Base-by-base conservation (phyloP, 2,888 invertebrate species). In the Tetanocera ferruginea region DNA sequence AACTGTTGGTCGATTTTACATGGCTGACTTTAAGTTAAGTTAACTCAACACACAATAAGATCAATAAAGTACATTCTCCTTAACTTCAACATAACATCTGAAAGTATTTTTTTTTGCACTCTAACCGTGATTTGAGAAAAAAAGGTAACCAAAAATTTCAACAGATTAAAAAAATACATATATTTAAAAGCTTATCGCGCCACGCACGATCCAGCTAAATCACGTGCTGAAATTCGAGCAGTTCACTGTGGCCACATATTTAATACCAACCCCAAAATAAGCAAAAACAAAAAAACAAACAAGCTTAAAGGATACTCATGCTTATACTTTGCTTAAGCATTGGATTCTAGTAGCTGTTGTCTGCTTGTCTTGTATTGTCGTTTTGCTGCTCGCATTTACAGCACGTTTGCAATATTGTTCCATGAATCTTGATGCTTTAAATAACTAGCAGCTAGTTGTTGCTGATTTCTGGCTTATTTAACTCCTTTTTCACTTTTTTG, bases 161-260 rank as follows among this genome's bases (percentile, higher is more conserved):
- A 14, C 19, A 55, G 34, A 57, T 28, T 31, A 23, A 31, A 49
- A 6, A 49, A 23, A n/a, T 52, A n/a, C 19, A 43, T 25, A 73
- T 62, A 62, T 49, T 71, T 73, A 70, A 70, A 25, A 31, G 34
- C 37, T 60, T 60, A 62, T 73, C 43, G 62, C 25, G 23, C 5
- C 64, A 64, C 74, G 74, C 74, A 74, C 74, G 74, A 74, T 74
- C 52, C 71, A 64, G 51, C 60, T 64, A 70, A 19, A 71, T 76
- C 76, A 76, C 76, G 76, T 76, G 76, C 71, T 31, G 76, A 71
- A 76, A 76, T 71, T 76, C 76, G 76, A 76, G 76, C 76, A 76
- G 64, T 60, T 76, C 31, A 31, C 73, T 37, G 72, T 11, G 19
- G 23, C 31, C n/a, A 55, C 55, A 55, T 55, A 19, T 55, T 55